Evolutionary conservation across 2,797 vertebrate genomes (phyloP).

Genomic region (Sebastes jordani): DNA sequence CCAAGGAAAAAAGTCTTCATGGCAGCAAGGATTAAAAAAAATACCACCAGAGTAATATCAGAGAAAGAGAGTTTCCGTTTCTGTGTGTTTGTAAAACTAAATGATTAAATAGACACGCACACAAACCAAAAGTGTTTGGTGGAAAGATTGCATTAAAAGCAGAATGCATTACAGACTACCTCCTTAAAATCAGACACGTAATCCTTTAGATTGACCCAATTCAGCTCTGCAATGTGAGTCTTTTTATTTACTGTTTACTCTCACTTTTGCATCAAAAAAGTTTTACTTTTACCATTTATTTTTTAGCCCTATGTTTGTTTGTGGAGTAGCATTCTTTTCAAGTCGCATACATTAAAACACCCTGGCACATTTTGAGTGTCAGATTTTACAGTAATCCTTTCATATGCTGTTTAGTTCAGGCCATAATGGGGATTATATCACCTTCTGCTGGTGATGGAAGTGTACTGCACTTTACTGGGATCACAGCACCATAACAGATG

Average conservation of each 20-base stretch:
- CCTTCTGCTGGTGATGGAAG: slow-evolving; percentile 59
- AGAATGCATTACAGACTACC: slow-evolving; percentile 34
- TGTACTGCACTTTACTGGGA: slow-evolving; percentile 42
- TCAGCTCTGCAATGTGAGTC: slow-evolving; percentile 8
- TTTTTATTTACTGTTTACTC: slow-evolving; percentile 7
- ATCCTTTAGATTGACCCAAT: slow-evolving; percentile 43
- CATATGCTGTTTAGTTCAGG: neutral
- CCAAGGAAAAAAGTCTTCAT: neutral
- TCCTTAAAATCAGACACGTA: slow-evolving; percentile 43
- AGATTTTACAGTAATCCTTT: neutral
- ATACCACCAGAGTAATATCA: neutral
- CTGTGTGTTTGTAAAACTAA: slow-evolving; percentile 1
- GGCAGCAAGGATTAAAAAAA: neutral
- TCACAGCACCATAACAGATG: slow-evolving; percentile 19
- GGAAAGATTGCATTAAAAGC: slow-evolving; percentile 29
- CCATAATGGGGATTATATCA: slow-evolving; percentile 18
- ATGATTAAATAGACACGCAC: neutral
- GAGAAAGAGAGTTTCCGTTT: slow-evolving; percentile 1
- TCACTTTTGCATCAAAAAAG: neutral
- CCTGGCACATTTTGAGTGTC: neutral
- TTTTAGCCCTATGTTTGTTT: neutral
- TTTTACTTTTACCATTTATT: neutral
- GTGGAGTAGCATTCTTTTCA: neutral
- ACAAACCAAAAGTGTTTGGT: no score
- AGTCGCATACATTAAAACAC: neutral